Conservation (phyloP, 1,140 invertebrate species). For the Pygmarrhopalites habei region DNA sequence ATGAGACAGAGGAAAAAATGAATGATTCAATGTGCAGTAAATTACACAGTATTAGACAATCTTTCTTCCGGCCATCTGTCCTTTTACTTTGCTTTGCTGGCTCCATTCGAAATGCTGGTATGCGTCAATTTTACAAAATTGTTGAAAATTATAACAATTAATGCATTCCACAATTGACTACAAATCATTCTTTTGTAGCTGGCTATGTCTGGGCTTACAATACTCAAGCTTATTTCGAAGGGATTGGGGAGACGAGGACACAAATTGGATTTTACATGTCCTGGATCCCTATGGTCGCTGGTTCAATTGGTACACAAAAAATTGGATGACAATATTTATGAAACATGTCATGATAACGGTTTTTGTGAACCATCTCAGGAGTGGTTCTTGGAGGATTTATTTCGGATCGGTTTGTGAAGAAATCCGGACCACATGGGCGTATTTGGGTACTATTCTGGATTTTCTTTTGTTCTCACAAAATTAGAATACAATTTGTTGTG, state of each 20-base stretch:
- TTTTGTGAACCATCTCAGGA: slow-evolving; percentile 13
- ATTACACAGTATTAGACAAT: slow-evolving; percentile 6
- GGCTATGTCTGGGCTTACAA: slow-evolving; percentile 50
- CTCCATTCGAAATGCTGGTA: slow-evolving; percentile 38
- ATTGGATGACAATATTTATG: background rate
- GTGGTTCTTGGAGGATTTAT: slow-evolving; percentile 47
- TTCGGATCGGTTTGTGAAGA: slow-evolving; percentile 47
- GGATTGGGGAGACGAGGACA: slow-evolving; percentile 42
- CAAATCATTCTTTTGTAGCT: slow-evolving; percentile 23
- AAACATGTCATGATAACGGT: background rate
- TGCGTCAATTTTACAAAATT: background rate
- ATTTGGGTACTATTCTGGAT: slow-evolving; percentile 47
- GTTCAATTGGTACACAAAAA: slow-evolving; percentile 31
- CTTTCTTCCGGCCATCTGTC: slow-evolving; percentile 29
- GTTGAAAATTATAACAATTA: background rate
- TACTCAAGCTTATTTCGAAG: slow-evolving; percentile 46
- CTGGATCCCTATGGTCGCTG: slow-evolving; percentile 46
- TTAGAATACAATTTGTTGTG: too few relatives aligned
- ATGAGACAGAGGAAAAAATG: background rate
- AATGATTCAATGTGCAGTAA: slow-evolving; percentile 15
- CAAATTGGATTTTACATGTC: slow-evolving; percentile 45
- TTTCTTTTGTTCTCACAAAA: too few relatives aligned
- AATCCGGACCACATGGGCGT: slow-evolving; percentile 44
- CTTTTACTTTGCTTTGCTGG: slow-evolving; percentile 34
- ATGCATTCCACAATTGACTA: background rate